phyloP scores from a whole-genome alignment of 2,113 vertebrate species.

The Phainopepla nitens region DNA sequence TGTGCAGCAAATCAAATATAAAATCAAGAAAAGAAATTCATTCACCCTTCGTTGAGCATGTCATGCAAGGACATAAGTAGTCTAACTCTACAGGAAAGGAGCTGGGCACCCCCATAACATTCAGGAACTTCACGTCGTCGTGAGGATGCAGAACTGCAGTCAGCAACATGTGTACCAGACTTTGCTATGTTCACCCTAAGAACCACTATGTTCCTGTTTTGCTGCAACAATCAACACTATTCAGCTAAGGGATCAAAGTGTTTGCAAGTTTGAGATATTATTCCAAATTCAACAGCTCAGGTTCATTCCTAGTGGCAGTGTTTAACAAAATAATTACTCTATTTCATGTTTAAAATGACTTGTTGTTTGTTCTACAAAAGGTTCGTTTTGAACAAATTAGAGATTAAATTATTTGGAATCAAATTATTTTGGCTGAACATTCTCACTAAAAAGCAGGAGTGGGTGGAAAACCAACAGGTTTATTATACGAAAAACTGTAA shows the following conservation, averaged over 20 bases:
- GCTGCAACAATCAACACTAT: neutral
- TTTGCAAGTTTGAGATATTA: neutral
- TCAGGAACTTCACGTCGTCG: rapidly evolving
- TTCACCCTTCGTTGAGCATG: neutral
- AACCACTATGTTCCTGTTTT: neutral
- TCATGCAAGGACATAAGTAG: neutral
- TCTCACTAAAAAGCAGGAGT: neutral
- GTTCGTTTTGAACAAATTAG: neutral
- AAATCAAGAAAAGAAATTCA: neutral
- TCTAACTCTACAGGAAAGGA: neutral
- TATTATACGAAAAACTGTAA: neutral
- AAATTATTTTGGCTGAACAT: neutral
- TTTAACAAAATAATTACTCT: neutral
- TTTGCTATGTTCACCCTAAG: neutral
- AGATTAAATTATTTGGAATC: neutral
- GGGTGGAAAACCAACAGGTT: neutral
- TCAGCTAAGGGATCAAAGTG: neutral
- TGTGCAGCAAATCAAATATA: neutral
- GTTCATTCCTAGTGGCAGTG: neutral
- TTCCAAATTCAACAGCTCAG: neutral
- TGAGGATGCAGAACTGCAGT: neutral
- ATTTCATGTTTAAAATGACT: neutral
- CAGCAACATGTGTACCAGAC: neutral
- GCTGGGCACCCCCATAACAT: neutral
- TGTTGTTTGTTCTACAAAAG: neutral